These are phyloP conservation scores for Pollimyrus isidori DNA, from an alignment of 2,113 vertebrate genomes.

Conservation along the genomic window DNA sequence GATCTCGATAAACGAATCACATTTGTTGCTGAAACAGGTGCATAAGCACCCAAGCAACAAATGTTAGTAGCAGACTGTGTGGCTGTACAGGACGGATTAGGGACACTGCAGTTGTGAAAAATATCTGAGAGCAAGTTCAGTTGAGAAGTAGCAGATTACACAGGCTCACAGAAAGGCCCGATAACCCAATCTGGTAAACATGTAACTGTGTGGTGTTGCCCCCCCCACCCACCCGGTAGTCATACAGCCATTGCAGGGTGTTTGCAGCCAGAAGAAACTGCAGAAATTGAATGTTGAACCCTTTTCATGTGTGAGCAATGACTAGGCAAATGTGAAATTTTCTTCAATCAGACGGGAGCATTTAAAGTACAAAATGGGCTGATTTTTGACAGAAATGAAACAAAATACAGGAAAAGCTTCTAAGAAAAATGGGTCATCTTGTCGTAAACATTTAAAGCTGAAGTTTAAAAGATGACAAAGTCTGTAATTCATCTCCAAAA, in stretches of 20 bases:
- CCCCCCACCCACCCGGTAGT: too few relatives aligned
- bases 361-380: neutral
- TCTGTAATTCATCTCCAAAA: neutral
- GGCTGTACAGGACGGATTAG: neutral
- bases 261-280: neutral
- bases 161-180: neutral
- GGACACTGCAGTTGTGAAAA: neutral
- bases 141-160: neutral
- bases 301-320: neutral
- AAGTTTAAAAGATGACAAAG: neutral
- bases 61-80: neutral
- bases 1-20: neutral
- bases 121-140: neutral
- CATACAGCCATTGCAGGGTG: neutral
- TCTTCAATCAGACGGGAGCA: neutral
- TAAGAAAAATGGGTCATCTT: neutral
- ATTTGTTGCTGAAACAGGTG: neutral
- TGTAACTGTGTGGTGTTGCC: neutral
- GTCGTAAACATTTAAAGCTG: neutral
- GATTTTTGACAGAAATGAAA: neutral
- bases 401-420: neutral
- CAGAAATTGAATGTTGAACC: neutral
- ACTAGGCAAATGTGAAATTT: neutral
- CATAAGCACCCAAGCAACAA: neutral
- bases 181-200: neutral